Evolutionary conservation across 2,797 vertebrate genomes (phyloP).

Genomic region (Pristis pectinata): DNA sequence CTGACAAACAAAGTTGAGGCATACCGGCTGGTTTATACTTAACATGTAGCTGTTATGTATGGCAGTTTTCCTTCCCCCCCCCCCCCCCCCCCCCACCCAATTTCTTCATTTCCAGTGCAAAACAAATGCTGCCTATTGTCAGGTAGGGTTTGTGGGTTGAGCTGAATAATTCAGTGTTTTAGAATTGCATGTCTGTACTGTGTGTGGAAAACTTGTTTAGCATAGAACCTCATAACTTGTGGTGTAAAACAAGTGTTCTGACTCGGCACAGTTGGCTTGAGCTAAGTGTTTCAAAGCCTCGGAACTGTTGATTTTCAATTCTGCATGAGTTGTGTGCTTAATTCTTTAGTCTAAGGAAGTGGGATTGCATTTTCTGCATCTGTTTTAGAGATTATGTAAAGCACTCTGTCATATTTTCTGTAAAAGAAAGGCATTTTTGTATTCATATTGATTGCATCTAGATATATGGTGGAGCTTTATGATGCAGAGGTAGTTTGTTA

Average conservation of each 20-base stretch:
- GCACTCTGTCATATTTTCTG: not conserved
- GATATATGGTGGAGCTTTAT: not conserved
- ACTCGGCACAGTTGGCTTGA: not conserved
- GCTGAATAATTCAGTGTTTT: slow-evolving; percentile 5
- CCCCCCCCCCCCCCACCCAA: too few relatives aligned
- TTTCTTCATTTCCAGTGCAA: not conserved
- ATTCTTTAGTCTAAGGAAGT: not conserved
- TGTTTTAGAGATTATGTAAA: not conserved
- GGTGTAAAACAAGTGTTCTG: not conserved
- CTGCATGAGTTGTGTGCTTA: not conserved
- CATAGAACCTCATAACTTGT: not conserved
- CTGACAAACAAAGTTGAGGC: slow-evolving; percentile 41
- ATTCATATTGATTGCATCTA: not conserved
- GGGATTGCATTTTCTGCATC: not conserved
- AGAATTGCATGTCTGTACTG: slow-evolving; percentile 17
- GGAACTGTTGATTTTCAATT: slow-evolving; percentile 20
- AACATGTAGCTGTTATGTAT: slow-evolving; percentile 40
- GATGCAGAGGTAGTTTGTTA: not conserved
- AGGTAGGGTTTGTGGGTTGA: not conserved
- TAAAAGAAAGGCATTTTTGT: not conserved
- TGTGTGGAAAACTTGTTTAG: not conserved
- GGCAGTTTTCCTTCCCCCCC: not conserved
- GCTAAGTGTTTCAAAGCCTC: not conserved
- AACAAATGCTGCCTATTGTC: not conserved
- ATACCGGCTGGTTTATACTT: slow-evolving; percentile 45